Base-by-base conservation (phyloP, 2,888 invertebrate species). In the Ormyrus pomaceus region DNA sequence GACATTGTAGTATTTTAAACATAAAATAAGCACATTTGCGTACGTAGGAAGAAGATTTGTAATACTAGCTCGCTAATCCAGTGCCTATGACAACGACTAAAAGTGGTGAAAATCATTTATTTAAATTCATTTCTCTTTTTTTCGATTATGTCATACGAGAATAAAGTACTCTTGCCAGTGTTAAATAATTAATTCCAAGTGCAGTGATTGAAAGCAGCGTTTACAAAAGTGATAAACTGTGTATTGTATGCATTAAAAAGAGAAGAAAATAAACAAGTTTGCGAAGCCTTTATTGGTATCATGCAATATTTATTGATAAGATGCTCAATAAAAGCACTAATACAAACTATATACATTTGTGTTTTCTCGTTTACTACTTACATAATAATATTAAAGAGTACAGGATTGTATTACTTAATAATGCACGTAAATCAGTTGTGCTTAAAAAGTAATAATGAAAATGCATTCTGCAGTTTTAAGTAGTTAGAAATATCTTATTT, bases 31-130 rank as follows among this genome's bases (percentile, higher is more conserved):
- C 68, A 51, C 71, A 72, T 71, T 75, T 75, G 69, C 48, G 50
- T 75, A 75, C 10, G 56, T 72, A 76, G 59, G 48, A 75, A 13
- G 46, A 61, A 62, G 13, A 72, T 53, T 65, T 69, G 56, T 64
- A 76, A 66, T 56, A 79, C 66, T 82, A 79, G 82, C 65, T 79
- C 79, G 79, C 77, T 79, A 80, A 77, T 74, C 71, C 82, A 82
- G 79, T 82, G 82, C 82, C 82, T 82, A 79, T 46, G 13, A 66
- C 65, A 74, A 79, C 9, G 19, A 75, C 69, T 59, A 78, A 45
- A 73, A 69, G 51, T 72, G 77, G 48, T 62, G 51, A 34, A 61
- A 4, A 55, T 81, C 50, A 19, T 71, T 58, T 45, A 68, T 78
- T 56, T 55, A 66, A 46, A 70, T 73, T 71, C 53, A 71, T 75